Evolutionary conservation across 1,140 invertebrate genomes (phyloP).

Genomic region (Daktulosphaira vitifoliae): DNA sequence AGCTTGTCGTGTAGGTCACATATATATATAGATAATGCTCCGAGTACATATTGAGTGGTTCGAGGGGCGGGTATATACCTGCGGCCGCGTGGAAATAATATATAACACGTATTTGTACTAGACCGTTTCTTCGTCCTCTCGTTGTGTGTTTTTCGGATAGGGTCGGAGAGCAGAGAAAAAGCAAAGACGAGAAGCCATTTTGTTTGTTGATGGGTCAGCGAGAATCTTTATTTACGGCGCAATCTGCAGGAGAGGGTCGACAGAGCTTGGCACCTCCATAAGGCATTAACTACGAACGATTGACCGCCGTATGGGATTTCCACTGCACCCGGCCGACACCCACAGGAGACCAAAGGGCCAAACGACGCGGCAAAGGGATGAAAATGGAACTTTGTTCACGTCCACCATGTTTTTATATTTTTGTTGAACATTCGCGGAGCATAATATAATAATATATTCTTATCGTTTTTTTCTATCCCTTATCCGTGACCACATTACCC

Average conservation of each 20-base stretch:
- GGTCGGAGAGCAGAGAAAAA: no score
- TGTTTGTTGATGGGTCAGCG: conserved; percentile 32
- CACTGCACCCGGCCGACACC: neutral
- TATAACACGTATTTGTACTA: no score
- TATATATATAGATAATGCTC: neutral
- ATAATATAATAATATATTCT: neutral
- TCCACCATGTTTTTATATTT: conserved; percentile 24
- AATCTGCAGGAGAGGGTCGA: neutral
- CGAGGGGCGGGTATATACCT: neutral
- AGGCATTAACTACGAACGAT: conserved; percentile 31
- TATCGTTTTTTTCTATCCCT: no score
- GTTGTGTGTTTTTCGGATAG: no score
- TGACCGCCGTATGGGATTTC: conserved; percentile 31
- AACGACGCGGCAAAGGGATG: neutral
- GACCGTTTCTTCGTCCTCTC: no score
- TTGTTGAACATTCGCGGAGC: conserved; percentile 14
- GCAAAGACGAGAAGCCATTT: conserved; percentile 14
- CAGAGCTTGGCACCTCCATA: conserved; percentile 19
- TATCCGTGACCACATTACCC: no score
- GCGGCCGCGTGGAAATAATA: neutral
- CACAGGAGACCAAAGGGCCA: neutral
- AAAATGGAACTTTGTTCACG: conserved; percentile 33
- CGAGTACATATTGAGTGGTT: conserved; percentile 3
- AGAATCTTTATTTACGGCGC: conserved; percentile 24
- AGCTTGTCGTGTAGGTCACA: neutral